These are phyloP conservation scores for Tinamus major DNA, from an alignment of 2,797 vertebrate genomes.

Conservation along the genomic window DNA sequence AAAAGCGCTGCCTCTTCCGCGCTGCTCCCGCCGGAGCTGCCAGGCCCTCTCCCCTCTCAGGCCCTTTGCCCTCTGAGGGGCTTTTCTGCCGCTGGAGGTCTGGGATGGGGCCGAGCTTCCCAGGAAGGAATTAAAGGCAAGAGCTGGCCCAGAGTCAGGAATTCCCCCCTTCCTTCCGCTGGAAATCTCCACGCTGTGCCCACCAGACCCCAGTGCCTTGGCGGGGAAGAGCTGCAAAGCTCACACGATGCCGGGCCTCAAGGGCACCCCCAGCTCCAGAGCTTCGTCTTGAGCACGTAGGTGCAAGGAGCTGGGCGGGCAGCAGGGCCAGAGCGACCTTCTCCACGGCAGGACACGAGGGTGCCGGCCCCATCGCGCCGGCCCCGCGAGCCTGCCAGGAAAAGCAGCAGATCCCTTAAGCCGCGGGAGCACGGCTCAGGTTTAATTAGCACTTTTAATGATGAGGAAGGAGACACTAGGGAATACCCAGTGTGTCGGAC, in stretches of 20 bases:
- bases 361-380: accelerated
- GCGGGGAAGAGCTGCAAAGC: background rate
- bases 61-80: background rate
- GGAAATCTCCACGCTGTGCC: background rate
- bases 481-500: background rate
- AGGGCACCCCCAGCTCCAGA: background rate
- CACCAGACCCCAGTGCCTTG: background rate
- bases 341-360: background rate
- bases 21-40: background rate
- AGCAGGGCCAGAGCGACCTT: background rate
- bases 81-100: conserved; percentile 3
- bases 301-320: background rate
- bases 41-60: background rate
- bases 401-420: background rate
- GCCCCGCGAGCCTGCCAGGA: background rate
- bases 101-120: background rate
- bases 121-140: conserved; percentile 22
- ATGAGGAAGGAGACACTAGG: background rate
- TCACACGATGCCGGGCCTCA: background rate
- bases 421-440: background rate
- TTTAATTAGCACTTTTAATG: conserved; percentile 62
- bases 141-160: conserved; percentile 33
- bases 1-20: background rate
- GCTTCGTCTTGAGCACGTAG: background rate
- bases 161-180: background rate